Conservation (phyloP, 2,888 invertebrate genomes). For the Oscheius sp. region DNA sequence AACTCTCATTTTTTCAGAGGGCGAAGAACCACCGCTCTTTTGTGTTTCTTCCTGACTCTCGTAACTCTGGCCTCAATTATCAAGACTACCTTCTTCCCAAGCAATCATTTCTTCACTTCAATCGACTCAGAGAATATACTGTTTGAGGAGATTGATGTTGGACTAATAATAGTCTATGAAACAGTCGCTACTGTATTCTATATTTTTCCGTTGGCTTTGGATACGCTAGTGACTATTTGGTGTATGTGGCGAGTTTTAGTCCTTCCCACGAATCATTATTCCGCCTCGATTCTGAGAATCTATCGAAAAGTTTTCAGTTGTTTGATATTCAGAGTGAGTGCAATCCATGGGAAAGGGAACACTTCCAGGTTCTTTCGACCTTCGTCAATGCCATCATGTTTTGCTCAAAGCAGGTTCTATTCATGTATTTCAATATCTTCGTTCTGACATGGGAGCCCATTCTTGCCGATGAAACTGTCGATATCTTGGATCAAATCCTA, state of each 20-base stretch:
- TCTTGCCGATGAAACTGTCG: neutral
- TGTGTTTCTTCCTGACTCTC: too few relatives aligned
- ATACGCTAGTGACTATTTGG: neutral
- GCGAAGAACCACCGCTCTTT: too few relatives aligned
- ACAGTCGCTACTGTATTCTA: neutral
- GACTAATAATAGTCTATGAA: neutral
- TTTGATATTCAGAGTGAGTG: neutral
- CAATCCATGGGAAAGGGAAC: neutral
- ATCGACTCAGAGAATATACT: too few relatives aligned
- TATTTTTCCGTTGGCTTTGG: neutral
- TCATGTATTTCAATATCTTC: neutral
- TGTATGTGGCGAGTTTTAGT: neutral
- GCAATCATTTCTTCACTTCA: too few relatives aligned
- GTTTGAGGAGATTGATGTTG: too few relatives aligned
- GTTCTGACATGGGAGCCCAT: neutral
- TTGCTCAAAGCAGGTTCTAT: neutral
- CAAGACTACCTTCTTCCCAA: too few relatives aligned
- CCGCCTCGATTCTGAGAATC: neutral
- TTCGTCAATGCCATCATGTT: neutral
- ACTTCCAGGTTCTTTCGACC: neutral
- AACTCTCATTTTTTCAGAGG: too few relatives aligned
- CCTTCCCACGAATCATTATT: neutral
- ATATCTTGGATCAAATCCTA: neutral
- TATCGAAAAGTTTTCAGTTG: slow-evolving; percentile 1
- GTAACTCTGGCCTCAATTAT: too few relatives aligned